A percentile compares a stretch with the other conserved stretches of the same genome.
Conservation (phyloP, 1,140 invertebrate genomes). For the Gonioctena quinquepunctata region DNA sequence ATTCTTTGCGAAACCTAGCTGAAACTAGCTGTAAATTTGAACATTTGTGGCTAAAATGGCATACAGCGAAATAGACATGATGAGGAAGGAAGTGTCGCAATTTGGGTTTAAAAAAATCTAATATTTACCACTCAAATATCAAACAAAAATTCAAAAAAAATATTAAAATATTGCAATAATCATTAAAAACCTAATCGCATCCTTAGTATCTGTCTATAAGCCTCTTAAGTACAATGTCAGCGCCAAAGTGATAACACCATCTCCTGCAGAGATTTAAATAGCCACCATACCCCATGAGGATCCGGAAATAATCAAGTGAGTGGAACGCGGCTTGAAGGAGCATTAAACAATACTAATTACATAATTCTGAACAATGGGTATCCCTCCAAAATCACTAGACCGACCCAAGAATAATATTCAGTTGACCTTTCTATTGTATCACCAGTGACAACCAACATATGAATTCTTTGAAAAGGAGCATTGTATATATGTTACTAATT, state of each 20-base stretch:
- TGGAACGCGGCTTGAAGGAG: neutral
- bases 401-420: neutral
- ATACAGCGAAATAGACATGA: no score
- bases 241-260: neutral
- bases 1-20: no score
- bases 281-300: neutral
- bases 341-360: neutral
- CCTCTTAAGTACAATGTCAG: neutral
- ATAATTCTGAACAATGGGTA: neutral
- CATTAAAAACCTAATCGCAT: neutral
- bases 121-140: neutral
- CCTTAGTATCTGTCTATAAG: neutral
- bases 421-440: neutral
- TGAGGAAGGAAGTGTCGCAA: no score
- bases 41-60: no score
- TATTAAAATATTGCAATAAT: neutral
- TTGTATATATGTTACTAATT: no score
- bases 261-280: neutral
- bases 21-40: no score
- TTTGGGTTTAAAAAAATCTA: no score
- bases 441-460: no score
- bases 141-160: no score
- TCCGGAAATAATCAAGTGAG: neutral
- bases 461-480: no score
- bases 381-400: neutral